phyloP scores from a whole-genome alignment of 2,888 invertebrate species.

The Uloborus plumipes region DNA sequence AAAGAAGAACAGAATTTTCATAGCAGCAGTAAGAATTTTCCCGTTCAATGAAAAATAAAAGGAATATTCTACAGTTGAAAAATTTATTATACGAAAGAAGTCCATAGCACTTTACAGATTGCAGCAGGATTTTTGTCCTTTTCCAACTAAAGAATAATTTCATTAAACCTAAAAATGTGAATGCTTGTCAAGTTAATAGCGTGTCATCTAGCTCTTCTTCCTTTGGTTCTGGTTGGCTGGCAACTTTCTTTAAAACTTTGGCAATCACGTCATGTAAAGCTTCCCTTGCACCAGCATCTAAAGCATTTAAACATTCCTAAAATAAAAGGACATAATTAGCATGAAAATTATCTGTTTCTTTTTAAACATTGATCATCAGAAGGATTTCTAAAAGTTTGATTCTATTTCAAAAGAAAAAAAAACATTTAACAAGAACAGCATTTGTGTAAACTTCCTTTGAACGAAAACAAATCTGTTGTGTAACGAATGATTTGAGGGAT shows the following conservation, averaged over 20 bases:
- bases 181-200: slow-evolving; percentile 80
- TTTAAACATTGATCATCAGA: no score
- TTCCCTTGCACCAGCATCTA: slow-evolving; percentile 91
- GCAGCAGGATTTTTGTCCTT: slow-evolving; percentile 3
- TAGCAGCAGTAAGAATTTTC: no score
- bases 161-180: slow-evolving; percentile 24
- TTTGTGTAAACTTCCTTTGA: no score
- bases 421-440: no score
- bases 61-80: background rate
- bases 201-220: slow-evolving; percentile 95
- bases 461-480: no score
- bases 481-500: no score
- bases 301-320: slow-evolving; percentile 81
- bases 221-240: slow-evolving; percentile 83
- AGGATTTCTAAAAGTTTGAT: no score
- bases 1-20: no score
- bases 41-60: no score
- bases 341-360: background rate
- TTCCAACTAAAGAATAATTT: slow-evolving; percentile 16
- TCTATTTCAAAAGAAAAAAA: no score
- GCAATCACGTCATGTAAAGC: slow-evolving; percentile 89
- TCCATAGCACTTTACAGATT: slow-evolving; percentile 29
- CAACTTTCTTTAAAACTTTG: slow-evolving; percentile 86
- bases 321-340: slow-evolving; percentile 28
- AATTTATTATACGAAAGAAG: slow-evolving; percentile 51